Percentiles rank a stretch among this genome's conserved stretches.
Conservation (phyloP, 2,888 invertebrate genomes). For the Aspidiotus destructor region DNA sequence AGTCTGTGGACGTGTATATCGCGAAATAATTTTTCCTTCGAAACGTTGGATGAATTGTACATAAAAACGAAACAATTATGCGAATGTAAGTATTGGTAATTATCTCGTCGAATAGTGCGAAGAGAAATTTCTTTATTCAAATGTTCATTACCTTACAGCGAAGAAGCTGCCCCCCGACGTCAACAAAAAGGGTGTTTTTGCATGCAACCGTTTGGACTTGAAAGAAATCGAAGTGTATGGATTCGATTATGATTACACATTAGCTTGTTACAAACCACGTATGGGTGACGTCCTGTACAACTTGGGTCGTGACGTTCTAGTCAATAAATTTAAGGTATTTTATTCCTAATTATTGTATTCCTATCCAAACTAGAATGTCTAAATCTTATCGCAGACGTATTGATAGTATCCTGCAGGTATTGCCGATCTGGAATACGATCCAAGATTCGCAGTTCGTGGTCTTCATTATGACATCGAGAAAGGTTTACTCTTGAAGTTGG, state of each 20-base stretch:
- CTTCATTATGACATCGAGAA: constrained; percentile 97
- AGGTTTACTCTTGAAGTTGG: constrained; percentile 83
- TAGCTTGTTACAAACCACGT: constrained; percentile 86
- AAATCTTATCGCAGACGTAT: background rate
- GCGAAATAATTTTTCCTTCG: constrained; percentile 35
- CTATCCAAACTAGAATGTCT: background rate
- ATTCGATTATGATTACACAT: constrained; percentile 96
- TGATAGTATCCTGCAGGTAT: constrained; percentile 43
- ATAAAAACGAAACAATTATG: constrained; percentile 58
- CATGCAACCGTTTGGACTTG: constrained; percentile 89
- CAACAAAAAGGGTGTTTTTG: constrained; percentile 79
- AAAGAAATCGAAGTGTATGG: constrained; percentile 88
- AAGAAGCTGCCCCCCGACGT: constrained; percentile 81
- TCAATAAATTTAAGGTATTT: constrained; percentile 75
- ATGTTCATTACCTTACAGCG: constrained; percentile 48
- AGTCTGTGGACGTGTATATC: background rate
- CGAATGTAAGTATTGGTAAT: constrained; percentile 52
- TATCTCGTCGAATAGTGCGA: background rate
- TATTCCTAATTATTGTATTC: background rate
- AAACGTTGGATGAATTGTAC: constrained; percentile 53
- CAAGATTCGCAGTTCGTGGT: constrained; percentile 90
- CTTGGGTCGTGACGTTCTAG: constrained; percentile 73
- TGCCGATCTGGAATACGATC: constrained; percentile 68
- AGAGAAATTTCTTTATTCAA: background rate
- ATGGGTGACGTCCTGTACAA: constrained; percentile 84